Evolutionary conservation across 2,888 invertebrate genomes (phyloP).

Genomic region (Melinaea marsaeus): DNA sequence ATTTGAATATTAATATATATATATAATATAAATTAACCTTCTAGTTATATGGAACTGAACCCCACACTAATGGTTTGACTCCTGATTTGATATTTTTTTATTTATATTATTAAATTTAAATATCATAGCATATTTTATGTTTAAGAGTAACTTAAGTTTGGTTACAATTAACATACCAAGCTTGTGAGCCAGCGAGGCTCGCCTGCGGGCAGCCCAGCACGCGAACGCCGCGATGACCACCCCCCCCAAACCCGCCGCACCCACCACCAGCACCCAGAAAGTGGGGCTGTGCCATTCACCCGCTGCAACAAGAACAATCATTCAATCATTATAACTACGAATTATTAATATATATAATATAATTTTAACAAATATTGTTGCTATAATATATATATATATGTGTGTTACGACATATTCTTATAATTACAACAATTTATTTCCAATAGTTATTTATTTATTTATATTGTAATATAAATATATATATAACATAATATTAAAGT

Average conservation of each 20-base stretch:
- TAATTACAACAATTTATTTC: no score
- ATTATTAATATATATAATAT: neutral
- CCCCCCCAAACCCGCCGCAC: slow-evolving; percentile 44
- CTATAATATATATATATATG: no score
- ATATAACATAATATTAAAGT: no score
- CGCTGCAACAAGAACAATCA: slow-evolving; percentile 40
- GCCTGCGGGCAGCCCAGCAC: slow-evolving; percentile 63
- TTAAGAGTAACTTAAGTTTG: neutral
- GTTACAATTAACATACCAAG: slow-evolving; percentile 50
- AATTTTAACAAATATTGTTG: no score
- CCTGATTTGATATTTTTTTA: no score
- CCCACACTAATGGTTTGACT: no score
- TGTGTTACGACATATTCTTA: no score
- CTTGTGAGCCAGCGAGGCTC: slow-evolving; percentile 63
- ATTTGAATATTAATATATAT: no score
- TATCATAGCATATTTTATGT: neutral
- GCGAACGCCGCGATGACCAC: slow-evolving; percentile 50
- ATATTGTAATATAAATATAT: no score
- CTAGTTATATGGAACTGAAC: no score
- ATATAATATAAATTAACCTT: no score
- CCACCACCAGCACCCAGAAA: slow-evolving; percentile 59
- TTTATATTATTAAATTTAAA: neutral
- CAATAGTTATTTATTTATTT: no score
- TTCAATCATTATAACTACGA: neutral
- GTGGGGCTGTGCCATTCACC: slow-evolving; percentile 53